phyloP scores from a whole-genome alignment of 2,888 invertebrate genomes.

The Entomobrya proxima region DNA sequence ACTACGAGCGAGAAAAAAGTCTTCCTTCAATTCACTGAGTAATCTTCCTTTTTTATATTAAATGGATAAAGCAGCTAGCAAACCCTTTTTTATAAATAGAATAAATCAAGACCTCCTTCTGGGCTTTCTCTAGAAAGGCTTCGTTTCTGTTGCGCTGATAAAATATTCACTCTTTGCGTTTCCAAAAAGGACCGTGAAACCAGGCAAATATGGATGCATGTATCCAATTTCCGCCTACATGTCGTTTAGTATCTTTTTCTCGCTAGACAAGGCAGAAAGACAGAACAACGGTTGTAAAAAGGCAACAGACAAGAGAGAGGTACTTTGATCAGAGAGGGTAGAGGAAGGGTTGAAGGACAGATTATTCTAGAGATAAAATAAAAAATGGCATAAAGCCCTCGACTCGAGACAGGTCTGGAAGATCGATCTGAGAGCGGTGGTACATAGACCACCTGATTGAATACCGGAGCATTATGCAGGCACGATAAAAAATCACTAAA shows the following conservation, averaged over 20 bases:
- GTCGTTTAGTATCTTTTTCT: background rate
- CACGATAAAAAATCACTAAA: background rate
- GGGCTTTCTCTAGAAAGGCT: background rate
- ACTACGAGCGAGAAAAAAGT: background rate
- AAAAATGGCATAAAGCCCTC: background rate
- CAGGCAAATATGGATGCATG: constrained; percentile 22
- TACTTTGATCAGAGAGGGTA: constrained; percentile 20
- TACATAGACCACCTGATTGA: constrained; percentile 29
- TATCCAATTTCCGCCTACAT: constrained; percentile 43
- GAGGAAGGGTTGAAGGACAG: constrained; percentile 22
- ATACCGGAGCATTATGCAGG: background rate
- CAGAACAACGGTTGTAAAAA: background rate
- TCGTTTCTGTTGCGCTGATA: background rate
- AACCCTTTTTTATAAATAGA: background rate
- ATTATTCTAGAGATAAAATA: background rate
- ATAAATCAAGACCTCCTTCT: constrained; percentile 15
- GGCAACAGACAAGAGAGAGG: background rate
- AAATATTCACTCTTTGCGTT: background rate
- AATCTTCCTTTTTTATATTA: constrained; percentile 2
- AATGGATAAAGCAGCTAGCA: background rate
- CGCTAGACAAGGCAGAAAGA: background rate
- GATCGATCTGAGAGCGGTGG: background rate
- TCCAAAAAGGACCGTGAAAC: background rate
- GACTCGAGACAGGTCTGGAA: background rate
- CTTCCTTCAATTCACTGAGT: background rate